Evolutionary conservation across 2,888 invertebrate genomes (phyloP).

Genomic region (Athetis lepigone): DNA sequence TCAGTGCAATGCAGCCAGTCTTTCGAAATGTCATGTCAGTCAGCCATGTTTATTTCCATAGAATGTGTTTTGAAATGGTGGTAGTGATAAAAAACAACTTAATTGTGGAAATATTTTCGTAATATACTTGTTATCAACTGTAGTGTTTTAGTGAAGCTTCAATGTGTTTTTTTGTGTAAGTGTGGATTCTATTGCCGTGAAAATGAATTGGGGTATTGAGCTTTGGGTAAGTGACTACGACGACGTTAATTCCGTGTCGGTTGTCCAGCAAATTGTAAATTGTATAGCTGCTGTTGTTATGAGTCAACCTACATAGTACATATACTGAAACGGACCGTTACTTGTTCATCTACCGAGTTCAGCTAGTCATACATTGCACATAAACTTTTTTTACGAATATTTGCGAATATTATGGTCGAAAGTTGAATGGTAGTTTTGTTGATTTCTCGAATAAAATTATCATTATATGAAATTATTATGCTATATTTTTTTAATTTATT

Average conservation of each 20-base stretch:
- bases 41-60: slow-evolving; percentile 88
- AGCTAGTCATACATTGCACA: background rate
- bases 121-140: slow-evolving; percentile 73
- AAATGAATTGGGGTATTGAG: slow-evolving; percentile 93
- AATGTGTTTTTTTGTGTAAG: slow-evolving; percentile 87
- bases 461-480: background rate
- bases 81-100: slow-evolving; percentile 82
- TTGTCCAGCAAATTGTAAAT: slow-evolving; percentile 60
- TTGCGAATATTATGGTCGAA: slow-evolving; percentile 36
- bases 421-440: slow-evolving; percentile 39
- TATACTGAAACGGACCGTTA: slow-evolving; percentile 6
- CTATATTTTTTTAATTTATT: background rate
- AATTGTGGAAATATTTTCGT: slow-evolving; percentile 77
- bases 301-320: slow-evolving; percentile 31
- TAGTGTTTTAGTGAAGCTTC: slow-evolving; percentile 83
- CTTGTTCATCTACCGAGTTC: slow-evolving; percentile 7
- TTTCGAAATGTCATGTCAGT: slow-evolving; percentile 78
- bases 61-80: slow-evolving; percentile 88
- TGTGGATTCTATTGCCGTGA: slow-evolving; percentile 83
- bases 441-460: slow-evolving; percentile 28
- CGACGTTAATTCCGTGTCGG: slow-evolving; percentile 64
- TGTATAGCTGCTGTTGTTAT: slow-evolving; percentile 58
- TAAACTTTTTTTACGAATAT: background rate
- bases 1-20: slow-evolving; percentile 63
- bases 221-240: slow-evolving; percentile 91